Percentiles rank a stretch among this genome's conserved stretches.
Conservation (phyloP, 2,797 vertebrate genomes). For the Mormyrus hasselquistii region DNA sequence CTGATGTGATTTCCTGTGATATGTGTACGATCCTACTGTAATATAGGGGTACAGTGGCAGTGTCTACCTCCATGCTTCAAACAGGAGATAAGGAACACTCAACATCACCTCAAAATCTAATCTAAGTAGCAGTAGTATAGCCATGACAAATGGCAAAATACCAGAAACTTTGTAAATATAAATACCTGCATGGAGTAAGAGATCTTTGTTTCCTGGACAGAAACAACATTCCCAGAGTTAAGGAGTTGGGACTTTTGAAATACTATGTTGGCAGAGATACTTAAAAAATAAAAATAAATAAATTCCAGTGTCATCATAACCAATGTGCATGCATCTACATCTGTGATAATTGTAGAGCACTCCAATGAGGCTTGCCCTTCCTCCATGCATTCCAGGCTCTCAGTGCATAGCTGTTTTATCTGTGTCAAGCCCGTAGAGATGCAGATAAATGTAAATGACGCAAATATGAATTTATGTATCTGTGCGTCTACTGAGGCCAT, state of each 20-base stretch:
- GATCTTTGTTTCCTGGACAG: not conserved
- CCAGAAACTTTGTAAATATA: conserved; percentile 9
- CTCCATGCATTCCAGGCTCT: conserved; percentile 3
- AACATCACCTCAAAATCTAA: not conserved
- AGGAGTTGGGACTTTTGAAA: conserved; percentile 2
- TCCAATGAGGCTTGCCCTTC: not conserved
- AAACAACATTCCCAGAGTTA: not conserved
- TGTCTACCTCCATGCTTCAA: not conserved
- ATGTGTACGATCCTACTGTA: not conserved
- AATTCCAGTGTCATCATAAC: not conserved
- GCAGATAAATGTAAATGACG: conserved; percentile 7
- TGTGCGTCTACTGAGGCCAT: not conserved
- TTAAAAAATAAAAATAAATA: not conserved
- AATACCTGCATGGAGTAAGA: conserved; percentile 6
- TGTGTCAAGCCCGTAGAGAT: not conserved
- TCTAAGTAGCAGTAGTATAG: not conserved
- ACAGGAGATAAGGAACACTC: not conserved
- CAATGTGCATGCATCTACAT: not conserved
- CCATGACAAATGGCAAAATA: not conserved
- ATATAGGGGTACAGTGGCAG: not conserved
- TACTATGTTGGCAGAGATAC: not conserved
- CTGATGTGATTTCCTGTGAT: not conserved
- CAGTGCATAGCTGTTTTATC: not conserved
- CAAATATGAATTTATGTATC: not conserved
- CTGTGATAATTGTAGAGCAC: not conserved